A percentile compares a stretch with the other conserved stretches of the same genome.
Evolutionary conservation across 2,797 vertebrate genomes (phyloP).

Genomic region (Tokudaia muenninki): DNA sequence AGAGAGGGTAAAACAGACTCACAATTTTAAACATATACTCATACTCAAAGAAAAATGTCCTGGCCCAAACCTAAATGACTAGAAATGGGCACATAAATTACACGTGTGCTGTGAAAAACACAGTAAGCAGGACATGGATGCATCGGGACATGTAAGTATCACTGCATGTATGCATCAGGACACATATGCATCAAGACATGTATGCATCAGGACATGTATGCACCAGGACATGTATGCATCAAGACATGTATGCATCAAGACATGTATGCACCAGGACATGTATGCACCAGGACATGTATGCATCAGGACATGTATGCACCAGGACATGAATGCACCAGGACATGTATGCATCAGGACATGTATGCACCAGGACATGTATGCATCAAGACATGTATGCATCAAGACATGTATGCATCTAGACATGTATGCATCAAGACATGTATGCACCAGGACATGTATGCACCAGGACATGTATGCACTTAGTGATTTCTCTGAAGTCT

Average conservation of each 20-base stretch:
- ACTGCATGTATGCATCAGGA: not conserved
- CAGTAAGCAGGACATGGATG: not conserved
- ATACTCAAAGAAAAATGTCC: not conserved
- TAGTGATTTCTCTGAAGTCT: not conserved
- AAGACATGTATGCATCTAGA: not conserved
- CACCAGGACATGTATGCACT: not conserved
- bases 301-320: not conserved
- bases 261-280: not conserved
- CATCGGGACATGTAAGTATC: not conserved
- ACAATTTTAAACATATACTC: not conserved
- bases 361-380: not conserved
- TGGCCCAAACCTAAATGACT: not conserved
- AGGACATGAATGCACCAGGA: not conserved
- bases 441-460: not conserved
- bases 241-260: not conserved
- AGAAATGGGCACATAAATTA: not conserved
- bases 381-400: not conserved
- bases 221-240: not conserved
- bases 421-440: not conserved
- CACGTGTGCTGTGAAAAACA: not conserved
- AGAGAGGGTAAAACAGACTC: slow-evolving; percentile 1
- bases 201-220: not conserved
- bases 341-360: not conserved
- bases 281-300: not conserved
- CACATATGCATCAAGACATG: not conserved